Evolutionary conservation across 2,113 vertebrate genomes (phyloP), one percentile per base, ranked within the genome.

Genomic region (Rattus rattus): DNA sequence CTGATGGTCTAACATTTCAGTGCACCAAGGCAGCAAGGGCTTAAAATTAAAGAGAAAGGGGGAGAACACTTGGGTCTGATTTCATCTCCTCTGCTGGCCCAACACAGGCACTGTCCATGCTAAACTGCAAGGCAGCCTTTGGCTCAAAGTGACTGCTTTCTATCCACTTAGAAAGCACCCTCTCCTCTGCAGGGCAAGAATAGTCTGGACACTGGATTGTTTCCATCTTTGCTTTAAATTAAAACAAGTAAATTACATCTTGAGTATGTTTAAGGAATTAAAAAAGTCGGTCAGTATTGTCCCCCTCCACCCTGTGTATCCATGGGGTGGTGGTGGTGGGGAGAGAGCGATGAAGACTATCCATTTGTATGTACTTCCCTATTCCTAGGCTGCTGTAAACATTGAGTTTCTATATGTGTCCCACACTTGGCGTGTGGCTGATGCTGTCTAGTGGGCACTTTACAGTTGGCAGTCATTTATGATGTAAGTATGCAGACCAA

Each of bases 161-260:
- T 43, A 63, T 81, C 92, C 92, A 94, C 90, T 95, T 65, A 96
- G 94, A 96, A 96, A 90, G 88, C n/a, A 92, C 88, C 56, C 87
- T 73, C 92, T 79, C n/a, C 63, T 84, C 39, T 56, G 54, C 43
- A 56, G 39, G 75, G 65, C 7, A 49, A 59, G 30, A 86, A 86
- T 54, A 63, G 70, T 65, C 95, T 97, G 54, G 90, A 79, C 65
- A 93, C 83, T 93, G 59, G 28, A 76, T 80, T 83, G 70, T 96
- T 98, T 95, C 96, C 85, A 94, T 97, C 87, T 89, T 91, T 94
- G 88, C 70, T 96, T 97, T 96, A 91, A 93, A 95, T 96, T 94
- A 93, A 96, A 96, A 94, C 80, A 95, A 96, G 91, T 77, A 80
- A 92, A 87, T 28, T 90, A 91, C 65, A 90, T 76, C 65, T 56